phyloP scores from a whole-genome alignment of 2,888 invertebrate genomes.

The Oasisia sp. region DNA sequence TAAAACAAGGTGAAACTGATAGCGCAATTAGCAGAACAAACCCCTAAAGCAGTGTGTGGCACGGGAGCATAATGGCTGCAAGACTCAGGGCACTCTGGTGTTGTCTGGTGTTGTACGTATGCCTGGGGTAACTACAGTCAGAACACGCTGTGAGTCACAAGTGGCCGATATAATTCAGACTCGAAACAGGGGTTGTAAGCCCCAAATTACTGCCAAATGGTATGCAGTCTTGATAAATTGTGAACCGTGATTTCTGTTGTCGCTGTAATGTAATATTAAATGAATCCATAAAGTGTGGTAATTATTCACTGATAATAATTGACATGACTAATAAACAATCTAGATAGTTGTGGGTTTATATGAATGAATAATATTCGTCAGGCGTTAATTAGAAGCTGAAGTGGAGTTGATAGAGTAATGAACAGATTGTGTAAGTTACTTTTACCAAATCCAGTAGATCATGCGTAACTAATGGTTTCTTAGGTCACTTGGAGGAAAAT shows the following conservation, averaged over 20 bases:
- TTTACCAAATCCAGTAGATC: no score
- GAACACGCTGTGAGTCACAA: background rate
- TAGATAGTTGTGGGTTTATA: no score
- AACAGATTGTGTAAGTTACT: no score
- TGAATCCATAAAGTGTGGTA: background rate
- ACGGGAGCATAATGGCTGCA: background rate
- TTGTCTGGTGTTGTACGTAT: background rate
- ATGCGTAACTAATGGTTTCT: no score
- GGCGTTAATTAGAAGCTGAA: no score
- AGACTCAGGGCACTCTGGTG: background rate
- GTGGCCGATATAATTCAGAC: background rate
- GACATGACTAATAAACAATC: background rate
- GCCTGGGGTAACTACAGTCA: background rate
- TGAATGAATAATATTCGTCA: no score
- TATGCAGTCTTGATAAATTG: background rate
- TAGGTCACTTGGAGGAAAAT: no score
- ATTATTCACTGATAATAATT: background rate
- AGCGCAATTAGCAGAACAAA: background rate
- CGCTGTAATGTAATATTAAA: background rate
- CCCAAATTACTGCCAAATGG: background rate
- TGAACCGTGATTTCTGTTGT: background rate
- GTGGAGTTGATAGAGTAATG: no score
- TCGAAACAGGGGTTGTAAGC: background rate
- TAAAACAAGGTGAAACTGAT: background rate
- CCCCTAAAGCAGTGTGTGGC: background rate